Evolutionary conservation across 30 jellyfish, hydroid and myxozoan species (phyloP).

Genomic region (Cassiopea andromeda): DNA sequence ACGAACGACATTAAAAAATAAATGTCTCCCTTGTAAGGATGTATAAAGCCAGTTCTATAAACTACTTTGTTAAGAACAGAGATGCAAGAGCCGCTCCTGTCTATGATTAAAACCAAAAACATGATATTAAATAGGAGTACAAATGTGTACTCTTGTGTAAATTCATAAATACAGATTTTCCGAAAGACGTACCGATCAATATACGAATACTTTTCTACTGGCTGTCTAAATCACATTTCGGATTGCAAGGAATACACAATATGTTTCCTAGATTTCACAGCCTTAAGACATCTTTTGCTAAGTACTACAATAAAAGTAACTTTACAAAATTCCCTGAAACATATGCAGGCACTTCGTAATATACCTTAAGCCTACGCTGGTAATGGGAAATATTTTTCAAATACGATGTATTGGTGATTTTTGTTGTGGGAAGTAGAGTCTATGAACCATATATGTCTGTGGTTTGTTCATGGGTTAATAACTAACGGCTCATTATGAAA

Average conservation of each 20-base stretch:
- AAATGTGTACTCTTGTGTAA: conserved; percentile 61
- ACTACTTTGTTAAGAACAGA: conserved; percentile 34
- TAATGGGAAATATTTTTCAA: no score
- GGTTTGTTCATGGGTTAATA: not conserved
- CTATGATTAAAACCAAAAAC: conserved; percentile 44
- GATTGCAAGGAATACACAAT: conserved; percentile 3
- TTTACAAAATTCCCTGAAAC: not conserved
- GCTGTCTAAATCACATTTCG: not conserved
- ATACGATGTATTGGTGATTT: not conserved
- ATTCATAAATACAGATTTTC: conserved; percentile 49
- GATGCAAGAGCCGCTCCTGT: conserved; percentile 57
- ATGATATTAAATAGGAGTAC: conserved; percentile 64
- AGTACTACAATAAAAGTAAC: not conserved
- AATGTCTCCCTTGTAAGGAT: conserved; percentile 55
- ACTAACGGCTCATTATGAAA: not conserved
- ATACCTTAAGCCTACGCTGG: no score
- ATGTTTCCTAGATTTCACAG: not conserved
- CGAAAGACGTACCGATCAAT: conserved; percentile 9
- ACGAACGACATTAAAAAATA: conserved; percentile 33
- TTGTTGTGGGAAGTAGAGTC: not conserved
- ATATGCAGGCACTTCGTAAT: not conserved
- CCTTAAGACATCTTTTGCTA: not conserved
- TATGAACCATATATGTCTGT: not conserved
- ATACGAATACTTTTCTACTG: not conserved
- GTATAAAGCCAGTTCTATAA: conserved; percentile 46